These are phyloP conservation scores for Diadumene lineata DNA, from an alignment of 92 coral and sea anemone species.

Conservation along the genomic window DNA sequence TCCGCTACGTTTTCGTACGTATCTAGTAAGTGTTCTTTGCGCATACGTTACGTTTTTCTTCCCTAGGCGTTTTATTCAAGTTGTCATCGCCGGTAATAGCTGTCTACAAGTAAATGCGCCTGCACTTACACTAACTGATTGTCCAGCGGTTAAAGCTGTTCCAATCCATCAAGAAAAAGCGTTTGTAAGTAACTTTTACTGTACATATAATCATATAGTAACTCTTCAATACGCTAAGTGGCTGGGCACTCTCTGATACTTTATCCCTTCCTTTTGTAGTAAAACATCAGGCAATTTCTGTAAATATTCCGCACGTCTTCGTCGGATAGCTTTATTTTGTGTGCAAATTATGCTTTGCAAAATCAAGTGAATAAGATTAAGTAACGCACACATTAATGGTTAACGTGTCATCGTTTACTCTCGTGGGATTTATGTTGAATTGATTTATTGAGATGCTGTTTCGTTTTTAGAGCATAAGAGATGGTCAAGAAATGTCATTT, in stretches of 20 bases:
- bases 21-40: background rate
- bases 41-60: background rate
- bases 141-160: slow-evolving; percentile 42
- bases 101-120: slow-evolving; percentile 55
- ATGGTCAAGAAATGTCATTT: slow-evolving; percentile 71
- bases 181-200: slow-evolving; percentile 69
- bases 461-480: slow-evolving; percentile 39
- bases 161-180: slow-evolving; percentile 47
- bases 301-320: too few relatives aligned
- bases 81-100: slow-evolving; percentile 53
- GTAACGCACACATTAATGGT: too few relatives aligned
- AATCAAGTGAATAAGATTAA: too few relatives aligned
- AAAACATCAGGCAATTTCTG: too few relatives aligned
- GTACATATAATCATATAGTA: too few relatives aligned
- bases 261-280: too few relatives aligned
- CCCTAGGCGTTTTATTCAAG: slow-evolving; percentile 75
- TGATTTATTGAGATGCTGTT: background rate
- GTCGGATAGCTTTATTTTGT: too few relatives aligned
- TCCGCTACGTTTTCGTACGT: background rate
- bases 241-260: too few relatives aligned
- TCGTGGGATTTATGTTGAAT: too few relatives aligned
- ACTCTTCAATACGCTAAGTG: too few relatives aligned
- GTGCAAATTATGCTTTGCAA: too few relatives aligned
- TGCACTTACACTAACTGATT: slow-evolving; percentile 41
- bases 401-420: too few relatives aligned